Evolutionary conservation across 2,888 invertebrate genomes (phyloP).

Genomic region (Allophyes oxyacanthae): DNA sequence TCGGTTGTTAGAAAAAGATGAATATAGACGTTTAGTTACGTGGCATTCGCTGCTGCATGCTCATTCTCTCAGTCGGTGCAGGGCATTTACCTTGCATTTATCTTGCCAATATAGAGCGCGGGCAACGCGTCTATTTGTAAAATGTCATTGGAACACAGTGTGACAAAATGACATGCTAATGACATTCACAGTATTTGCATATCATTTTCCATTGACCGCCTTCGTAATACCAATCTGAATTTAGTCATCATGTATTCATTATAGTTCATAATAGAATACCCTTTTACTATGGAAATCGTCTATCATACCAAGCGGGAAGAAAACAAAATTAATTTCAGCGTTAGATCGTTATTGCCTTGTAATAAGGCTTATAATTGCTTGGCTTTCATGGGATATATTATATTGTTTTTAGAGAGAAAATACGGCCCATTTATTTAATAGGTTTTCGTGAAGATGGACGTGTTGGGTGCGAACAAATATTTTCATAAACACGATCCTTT

Average conservation of each 20-base stretch:
- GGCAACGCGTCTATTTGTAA: too few species aligned
- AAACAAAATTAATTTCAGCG: slow-evolving; percentile 44
- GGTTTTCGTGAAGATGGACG: slow-evolving; percentile 25
- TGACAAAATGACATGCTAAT: slow-evolving; percentile 22
- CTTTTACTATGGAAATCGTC: slow-evolving; percentile 71
- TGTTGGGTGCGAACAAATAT: slow-evolving; percentile 18
- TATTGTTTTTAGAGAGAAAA: slow-evolving; percentile 19
- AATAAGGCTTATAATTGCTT: slow-evolving; percentile 22
- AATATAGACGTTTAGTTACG: too few species aligned
- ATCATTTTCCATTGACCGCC: slow-evolving; percentile 16
- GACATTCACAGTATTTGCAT: slow-evolving; percentile 28
- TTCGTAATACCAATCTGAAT: slow-evolving; percentile 19
- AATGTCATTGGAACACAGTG: background rate
- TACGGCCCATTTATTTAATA: slow-evolving; percentile 19
- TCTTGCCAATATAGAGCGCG: too few species aligned
- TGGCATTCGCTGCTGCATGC: too few species aligned
- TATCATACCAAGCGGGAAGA: slow-evolving; percentile 43
- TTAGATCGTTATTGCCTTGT: slow-evolving; percentile 16
- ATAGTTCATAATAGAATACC: slow-evolving; percentile 64
- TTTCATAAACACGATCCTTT: slow-evolving; percentile 10
- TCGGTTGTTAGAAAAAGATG: too few species aligned
- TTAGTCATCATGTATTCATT: slow-evolving; percentile 56
- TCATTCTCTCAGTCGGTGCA: too few species aligned
- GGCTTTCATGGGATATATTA: slow-evolving; percentile 1
- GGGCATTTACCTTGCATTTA: too few species aligned